Conservation (phyloP, 2,113 vertebrate genomes). For the Phalacrocorax carbo region DNA sequence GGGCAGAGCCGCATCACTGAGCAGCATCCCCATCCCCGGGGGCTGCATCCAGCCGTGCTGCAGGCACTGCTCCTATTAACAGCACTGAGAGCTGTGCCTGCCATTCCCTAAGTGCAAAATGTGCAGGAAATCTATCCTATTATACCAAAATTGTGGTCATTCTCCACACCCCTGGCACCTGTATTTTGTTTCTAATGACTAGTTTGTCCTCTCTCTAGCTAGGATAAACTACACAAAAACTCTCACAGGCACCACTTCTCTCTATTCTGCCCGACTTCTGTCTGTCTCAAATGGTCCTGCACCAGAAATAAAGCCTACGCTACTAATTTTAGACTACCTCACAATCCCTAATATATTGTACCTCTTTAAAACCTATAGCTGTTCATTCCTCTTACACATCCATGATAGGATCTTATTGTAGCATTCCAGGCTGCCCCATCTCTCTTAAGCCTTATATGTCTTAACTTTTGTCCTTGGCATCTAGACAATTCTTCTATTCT, state of each 20-base stretch:
- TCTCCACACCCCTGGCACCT: conserved; percentile 57
- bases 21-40: neutral
- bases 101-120: conserved; percentile 21
- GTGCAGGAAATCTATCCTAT: conserved; percentile 56
- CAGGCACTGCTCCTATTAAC: neutral
- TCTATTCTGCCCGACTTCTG: conserved; percentile 1
- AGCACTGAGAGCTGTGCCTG: neutral
- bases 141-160: conserved; percentile 65
- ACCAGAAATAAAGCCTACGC: conserved; percentile 3
- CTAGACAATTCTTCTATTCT: conserved; percentile 73
- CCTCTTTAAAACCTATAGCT: conserved; percentile 10
- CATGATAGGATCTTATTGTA: neutral
- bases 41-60: neutral
- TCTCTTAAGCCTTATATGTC: conserved; percentile 57
- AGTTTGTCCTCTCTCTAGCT: conserved; percentile 63
- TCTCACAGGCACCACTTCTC: conserved; percentile 17
- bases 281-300: conserved; percentile 15
- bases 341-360: neutral
- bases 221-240: conserved; percentile 51
- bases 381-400: neutral
- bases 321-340: conserved; percentile 12
- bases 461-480: conserved; percentile 78
- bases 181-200: conserved; percentile 63
- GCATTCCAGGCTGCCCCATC: conserved; percentile 50
- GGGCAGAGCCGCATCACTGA: neutral